Evolutionary conservation across 2,797 vertebrate species (phyloP).

Genomic region (Crax fasciolata): DNA sequence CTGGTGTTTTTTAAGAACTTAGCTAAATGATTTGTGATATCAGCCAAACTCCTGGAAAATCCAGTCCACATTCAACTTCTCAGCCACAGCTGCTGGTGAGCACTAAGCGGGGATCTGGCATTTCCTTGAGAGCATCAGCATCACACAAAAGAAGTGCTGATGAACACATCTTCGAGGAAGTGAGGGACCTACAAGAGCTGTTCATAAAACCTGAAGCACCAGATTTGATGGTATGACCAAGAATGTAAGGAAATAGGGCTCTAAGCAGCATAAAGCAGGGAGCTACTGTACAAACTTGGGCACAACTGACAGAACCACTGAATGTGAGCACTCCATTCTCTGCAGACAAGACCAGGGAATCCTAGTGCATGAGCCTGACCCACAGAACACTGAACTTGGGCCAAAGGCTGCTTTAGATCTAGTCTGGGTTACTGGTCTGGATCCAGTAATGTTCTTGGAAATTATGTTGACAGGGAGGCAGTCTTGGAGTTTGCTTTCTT

Average conservation of each 20-base stretch:
- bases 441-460: neutral
- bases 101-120: neutral
- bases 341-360: neutral
- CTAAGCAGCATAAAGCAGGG: neutral
- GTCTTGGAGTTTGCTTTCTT: slow-evolving; percentile 2
- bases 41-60: neutral
- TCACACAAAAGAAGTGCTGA: neutral
- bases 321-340: neutral
- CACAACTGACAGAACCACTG: neutral
- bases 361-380: accelerated
- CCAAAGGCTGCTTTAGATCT: slow-evolving; percentile 6
- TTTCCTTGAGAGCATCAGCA: neutral
- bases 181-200: neutral
- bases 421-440: neutral
- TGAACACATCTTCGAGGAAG: neutral
- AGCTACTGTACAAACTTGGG: neutral
- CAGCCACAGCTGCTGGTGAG: neutral
- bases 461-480: neutral
- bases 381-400: neutral
- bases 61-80: neutral
- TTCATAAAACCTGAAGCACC: accelerated
- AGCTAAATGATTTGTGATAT: neutral
- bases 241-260: neutral
- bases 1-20: neutral
- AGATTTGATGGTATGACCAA: neutral